Base-by-base conservation (phyloP, 1,140 invertebrate genomes). In the Philotrypesis tridentata region DNA sequence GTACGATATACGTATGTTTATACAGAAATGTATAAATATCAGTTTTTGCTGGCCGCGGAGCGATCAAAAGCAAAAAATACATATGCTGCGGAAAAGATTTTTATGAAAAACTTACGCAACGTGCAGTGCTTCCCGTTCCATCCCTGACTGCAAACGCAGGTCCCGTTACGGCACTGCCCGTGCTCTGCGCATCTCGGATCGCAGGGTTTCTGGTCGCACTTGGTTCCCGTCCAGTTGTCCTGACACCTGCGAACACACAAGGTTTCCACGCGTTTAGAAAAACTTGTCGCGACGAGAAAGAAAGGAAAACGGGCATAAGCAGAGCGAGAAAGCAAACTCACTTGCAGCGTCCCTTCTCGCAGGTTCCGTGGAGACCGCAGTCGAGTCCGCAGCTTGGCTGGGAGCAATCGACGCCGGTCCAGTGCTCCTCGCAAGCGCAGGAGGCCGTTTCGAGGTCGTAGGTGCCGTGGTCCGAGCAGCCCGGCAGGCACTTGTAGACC, bases 41-140 rank as follows among this genome's bases (percentile, higher is more conserved):
- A n/a, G n/a, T n/a, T n/a, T n/a, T n/a, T n/a, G n/a, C n/a, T n/a
- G n/a, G n/a, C n/a, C n/a, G n/a, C n/a, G n/a, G n/a, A n/a, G n/a
- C n/a, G n/a, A n/a, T n/a, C n/a, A n/a, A n/a, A n/a, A n/a, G n/a
- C n/a, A n/a, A n/a, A n/a, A n/a, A n/a, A n/a, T n/a, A n/a, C n/a
- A n/a, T n/a, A n/a, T n/a, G n/a, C n/a, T n/a, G n/a, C n/a, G n/a
- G n/a, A n/a, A n/a, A n/a, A n/a, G n/a, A n/a, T n/a, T n/a, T n/a
- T n/a, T n/a, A n/a, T n/a, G n/a, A n/a, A n/a, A n/a, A 63, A 95
- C 96, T 96, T 94, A 99, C 98, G 96, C 86, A 99, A 91, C 43
- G 97, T 98, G 92, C 98, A 99, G 88, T 98, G 97, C 87, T 96
- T 94, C 83, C 98, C 98, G 92, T 99, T 99, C 98, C 98, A 99